phyloP scores from a whole-genome alignment of 2,113 vertebrate genomes.

The Notarius lentiginosus region DNA sequence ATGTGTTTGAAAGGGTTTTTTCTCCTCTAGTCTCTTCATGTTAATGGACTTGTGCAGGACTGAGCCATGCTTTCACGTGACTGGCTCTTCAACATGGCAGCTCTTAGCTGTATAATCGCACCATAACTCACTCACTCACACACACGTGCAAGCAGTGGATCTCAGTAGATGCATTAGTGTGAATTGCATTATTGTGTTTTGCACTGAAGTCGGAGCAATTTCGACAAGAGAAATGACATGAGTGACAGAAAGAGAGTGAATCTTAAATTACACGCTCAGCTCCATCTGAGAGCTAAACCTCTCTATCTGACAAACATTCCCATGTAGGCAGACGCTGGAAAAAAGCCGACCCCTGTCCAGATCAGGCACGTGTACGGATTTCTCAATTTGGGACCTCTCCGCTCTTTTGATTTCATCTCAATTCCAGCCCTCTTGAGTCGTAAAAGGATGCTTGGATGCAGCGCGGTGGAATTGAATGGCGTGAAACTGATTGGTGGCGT shows the following conservation, averaged over 20 bases:
- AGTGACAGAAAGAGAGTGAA: conserved; percentile 18
- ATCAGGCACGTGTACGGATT: conserved; percentile 24
- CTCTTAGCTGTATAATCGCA: conserved; percentile 68
- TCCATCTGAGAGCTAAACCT: background rate
- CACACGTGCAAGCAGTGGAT: background rate
- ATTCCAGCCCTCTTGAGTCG: conserved; percentile 7
- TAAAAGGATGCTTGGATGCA: background rate
- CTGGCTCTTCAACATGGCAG: conserved; percentile 56
- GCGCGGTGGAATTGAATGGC: background rate
- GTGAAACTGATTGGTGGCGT: conserved; percentile 27
- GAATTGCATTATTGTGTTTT: conserved; percentile 22
- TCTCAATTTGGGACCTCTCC: background rate
- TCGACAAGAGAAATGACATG: conserved; percentile 3
- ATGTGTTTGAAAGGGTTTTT: conserved; percentile 62
- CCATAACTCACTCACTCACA: conserved; percentile 64
- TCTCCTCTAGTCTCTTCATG: conserved; percentile 45
- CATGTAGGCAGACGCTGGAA: background rate
- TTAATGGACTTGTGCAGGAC: conserved; percentile 56
- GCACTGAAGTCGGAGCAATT: conserved; percentile 19
- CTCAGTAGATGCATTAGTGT: background rate
- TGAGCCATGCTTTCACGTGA: conserved; percentile 62
- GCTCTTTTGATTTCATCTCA: conserved; percentile 10
- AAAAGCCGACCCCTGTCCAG: background rate
- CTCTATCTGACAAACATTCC: background rate
- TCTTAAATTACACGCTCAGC: conserved; percentile 4